Base-by-base conservation (phyloP, 2,888 invertebrate species). In the Marronus borbonicus region DNA sequence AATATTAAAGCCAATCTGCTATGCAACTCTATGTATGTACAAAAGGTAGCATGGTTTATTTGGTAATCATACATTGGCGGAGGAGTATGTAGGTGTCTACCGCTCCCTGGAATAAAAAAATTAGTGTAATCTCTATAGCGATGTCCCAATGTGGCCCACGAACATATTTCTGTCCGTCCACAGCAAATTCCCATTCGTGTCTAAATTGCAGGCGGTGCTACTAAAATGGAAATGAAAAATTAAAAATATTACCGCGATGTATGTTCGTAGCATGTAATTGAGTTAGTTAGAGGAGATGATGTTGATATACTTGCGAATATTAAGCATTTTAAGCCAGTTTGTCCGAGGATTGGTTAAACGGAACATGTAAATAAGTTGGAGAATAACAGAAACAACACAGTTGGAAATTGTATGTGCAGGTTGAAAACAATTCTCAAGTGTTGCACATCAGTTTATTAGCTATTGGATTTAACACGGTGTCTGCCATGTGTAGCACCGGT, bases 1-100 rank as follows among this genome's bases (percentile, higher is more conserved):
- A 76, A 76, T 76, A 76, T 76, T 64, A 76, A 76, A 64, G 64
- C 44, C 76, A 65, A 76, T 50, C 65, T 64, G 36, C 64, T 7
- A 7, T 58, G 55, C 20, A 17, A 17, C 17, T 17, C 17, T 17
- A 58, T 55, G 17, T 55, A 55, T 20, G 20, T 58, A 44, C 44
- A 44, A 12, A 44, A 44, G 10, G 44, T 44, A 44, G 8, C 44
- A 44, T 44, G 20, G 55, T 58, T 58, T 20, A 20, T 58, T 44
- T 10, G 20, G 20, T 20, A 58, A 58, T 20, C 55, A 20, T 20
- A 58, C 55, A 5, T 8, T 17, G 55, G 8, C 20, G n/a, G 55
- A 20, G 20, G 55, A 58, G 20, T 58, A 10, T 58, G 44, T 8
- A 44, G 10, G 44, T 58, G 20, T 58, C 55, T 58, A 20, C 17